Evolutionary conservation across 2,113 vertebrate species (phyloP).

Genomic region (Dascyllus trimaculatus): DNA sequence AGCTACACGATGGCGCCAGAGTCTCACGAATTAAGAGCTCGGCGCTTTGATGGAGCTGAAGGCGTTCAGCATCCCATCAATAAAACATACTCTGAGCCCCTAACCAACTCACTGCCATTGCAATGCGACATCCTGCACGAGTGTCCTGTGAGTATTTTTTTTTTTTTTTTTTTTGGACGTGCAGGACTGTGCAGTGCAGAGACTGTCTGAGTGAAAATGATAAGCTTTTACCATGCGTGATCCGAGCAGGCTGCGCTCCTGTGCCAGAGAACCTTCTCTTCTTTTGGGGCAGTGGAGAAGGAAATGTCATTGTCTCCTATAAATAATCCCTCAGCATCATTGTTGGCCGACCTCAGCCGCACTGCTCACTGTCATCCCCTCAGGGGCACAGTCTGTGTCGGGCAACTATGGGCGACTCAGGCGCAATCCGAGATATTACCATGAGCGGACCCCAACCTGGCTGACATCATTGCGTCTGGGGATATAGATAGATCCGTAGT

Average conservation of each 20-base stretch:
- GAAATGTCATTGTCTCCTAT: constrained; percentile 41
- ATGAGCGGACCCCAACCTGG: constrained; percentile 67
- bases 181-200: not conserved
- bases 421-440: constrained; percentile 49
- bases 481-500: constrained; percentile 78
- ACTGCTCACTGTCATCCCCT: constrained; percentile 50
- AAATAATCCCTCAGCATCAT: constrained; percentile 36
- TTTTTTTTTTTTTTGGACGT: not conserved
- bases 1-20: constrained; percentile 80
- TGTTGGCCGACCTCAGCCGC: constrained; percentile 50
- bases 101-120: not conserved
- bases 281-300: not conserved
- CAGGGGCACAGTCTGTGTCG: constrained; percentile 20
- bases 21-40: constrained; percentile 40
- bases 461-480: constrained; percentile 87
- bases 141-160: not conserved
- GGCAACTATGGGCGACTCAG: constrained; percentile 27
- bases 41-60: not conserved
- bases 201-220: not conserved
- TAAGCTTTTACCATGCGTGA: constrained; percentile 13
- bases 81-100: not conserved
- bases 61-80: not conserved
- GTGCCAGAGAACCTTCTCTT: not conserved
- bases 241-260: not conserved
- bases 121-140: constrained; percentile 9